Evolutionary conservation across 30 jellyfish, hydroid and myxozoan species (phyloP), one percentile per base, ranked within the genome.

Genomic region (Aurelia sp.): DNA sequence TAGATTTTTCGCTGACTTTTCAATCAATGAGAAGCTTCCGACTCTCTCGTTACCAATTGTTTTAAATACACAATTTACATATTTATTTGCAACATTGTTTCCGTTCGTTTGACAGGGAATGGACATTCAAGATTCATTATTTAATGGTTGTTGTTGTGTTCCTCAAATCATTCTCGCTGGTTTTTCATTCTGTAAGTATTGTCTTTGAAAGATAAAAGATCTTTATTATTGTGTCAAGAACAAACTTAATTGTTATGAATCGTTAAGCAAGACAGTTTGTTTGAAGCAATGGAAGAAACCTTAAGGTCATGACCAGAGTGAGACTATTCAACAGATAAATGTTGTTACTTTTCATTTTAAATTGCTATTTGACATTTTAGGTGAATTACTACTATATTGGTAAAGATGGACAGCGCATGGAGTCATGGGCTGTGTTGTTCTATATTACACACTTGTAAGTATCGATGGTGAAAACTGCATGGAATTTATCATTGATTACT

Each of bases 41-140:
- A 44, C 15, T 44, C 55, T 4, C 20, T 77, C 44, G 21, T 13
- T 19, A 16, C 30, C 21, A 16, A 44, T 20, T 18, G 21, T 44
- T 20, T n/a, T 4, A 17, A 0, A 15, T 27, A 13, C 77, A 35
- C 21, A 0, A 5, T 13, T 72, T 2, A 3, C 21, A 17, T 13
- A 67, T 31, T 67, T 4, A 6, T 67, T 21, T 19, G 8, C 19
- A 30, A 20, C 10, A 2, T 70, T 35, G 10, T 6, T 17, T 59
- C 53, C 44, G 17, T 90, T 24, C n/a, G 4, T 48, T 55, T 84
- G 67, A 7, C 80, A 95, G 99, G 79, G 96, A 80, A 20, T 95
- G 99, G 99, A 81, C 97, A 9, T 95, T 81, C 69, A 95, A 95
- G 75, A 95, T 95, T 52, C 99, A 95, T 82, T 95, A 96, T 80